These are phyloP conservation scores for Atlantisia rogersi DNA, from an alignment of 2,113 vertebrate genomes.

Conservation along the genomic window DNA sequence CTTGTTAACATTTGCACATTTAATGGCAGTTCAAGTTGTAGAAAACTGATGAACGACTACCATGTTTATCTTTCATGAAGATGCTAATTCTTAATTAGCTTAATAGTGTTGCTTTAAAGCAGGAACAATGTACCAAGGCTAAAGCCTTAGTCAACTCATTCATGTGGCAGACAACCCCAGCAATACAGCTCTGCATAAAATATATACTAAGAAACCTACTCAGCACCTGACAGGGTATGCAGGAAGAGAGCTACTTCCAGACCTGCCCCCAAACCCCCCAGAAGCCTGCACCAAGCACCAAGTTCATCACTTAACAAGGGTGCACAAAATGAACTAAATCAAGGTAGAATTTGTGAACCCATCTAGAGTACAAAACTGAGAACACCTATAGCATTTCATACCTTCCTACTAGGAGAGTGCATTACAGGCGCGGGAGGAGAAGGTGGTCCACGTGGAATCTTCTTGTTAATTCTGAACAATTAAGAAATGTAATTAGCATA, in stretches of 20 bases:
- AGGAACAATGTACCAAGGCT: background rate
- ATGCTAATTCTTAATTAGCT: background rate
- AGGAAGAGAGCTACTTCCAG: background rate
- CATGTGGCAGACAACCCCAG: background rate
- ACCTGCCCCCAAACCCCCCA: background rate
- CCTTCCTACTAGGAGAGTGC: slow-evolving; percentile 99
- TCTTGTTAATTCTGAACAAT: slow-evolving; percentile 94
- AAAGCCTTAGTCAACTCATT: background rate
- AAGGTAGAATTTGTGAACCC: background rate
- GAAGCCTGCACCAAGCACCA: background rate
- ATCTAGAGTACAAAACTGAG: background rate
- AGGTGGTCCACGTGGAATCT: slow-evolving; percentile 95
- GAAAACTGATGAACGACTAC: background rate
- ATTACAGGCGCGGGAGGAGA: slow-evolving; percentile 98
- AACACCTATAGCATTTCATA: slow-evolving; percentile 37
- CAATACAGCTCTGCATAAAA: background rate
- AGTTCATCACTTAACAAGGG: background rate
- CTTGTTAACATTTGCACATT: background rate
- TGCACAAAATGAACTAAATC: background rate
- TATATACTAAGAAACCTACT: background rate
- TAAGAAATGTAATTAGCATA: background rate
- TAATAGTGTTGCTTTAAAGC: background rate
- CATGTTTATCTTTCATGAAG: background rate
- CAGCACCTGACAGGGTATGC: background rate
- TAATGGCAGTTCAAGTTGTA: background rate